Conservation (phyloP, 2,113 vertebrate genomes). For the Phycodurus eques region DNA sequence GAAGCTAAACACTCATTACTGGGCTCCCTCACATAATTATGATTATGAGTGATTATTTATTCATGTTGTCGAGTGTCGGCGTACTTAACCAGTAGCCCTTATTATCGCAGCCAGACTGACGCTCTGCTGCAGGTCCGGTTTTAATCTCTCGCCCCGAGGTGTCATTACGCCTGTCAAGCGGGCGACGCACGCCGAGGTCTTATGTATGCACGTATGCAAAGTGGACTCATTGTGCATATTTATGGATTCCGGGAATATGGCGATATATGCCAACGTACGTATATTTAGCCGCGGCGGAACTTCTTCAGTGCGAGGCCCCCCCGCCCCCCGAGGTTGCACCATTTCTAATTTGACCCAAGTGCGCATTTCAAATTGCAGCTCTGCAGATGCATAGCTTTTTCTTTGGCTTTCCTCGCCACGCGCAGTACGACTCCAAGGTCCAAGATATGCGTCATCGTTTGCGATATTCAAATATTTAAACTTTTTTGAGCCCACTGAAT, state of each 20-base stretch:
- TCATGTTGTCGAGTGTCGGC: not conserved
- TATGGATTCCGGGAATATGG: not conserved
- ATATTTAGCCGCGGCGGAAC: not conserved
- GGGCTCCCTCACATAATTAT: conserved; percentile 5
- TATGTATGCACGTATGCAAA: conserved; percentile 12
- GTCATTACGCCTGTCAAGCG: conserved; percentile 14
- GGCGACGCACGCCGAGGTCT: not conserved
- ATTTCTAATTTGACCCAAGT: not conserved
- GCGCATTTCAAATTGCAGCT: too few relatives aligned
- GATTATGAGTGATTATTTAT: conserved; percentile 4
- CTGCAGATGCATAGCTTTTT: too few relatives aligned
- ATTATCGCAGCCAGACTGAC: not conserved
- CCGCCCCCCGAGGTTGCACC: not conserved
- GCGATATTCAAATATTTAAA: too few relatives aligned
- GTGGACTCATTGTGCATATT: conserved; percentile 6
- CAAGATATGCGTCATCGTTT: too few relatives aligned
- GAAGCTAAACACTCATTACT: conserved; percentile 8
- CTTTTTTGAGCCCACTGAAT: too few relatives aligned
- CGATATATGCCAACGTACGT: not conserved
- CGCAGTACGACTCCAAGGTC: too few relatives aligned
- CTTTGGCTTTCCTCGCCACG: not conserved
- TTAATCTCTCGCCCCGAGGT: conserved; percentile 7
- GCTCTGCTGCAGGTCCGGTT: conserved; percentile 8
- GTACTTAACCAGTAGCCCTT: not conserved
- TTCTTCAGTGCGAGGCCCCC: not conserved